Base-by-base conservation (phyloP, 2,797 vertebrate species). In the Euphonia xanthogaster region DNA sequence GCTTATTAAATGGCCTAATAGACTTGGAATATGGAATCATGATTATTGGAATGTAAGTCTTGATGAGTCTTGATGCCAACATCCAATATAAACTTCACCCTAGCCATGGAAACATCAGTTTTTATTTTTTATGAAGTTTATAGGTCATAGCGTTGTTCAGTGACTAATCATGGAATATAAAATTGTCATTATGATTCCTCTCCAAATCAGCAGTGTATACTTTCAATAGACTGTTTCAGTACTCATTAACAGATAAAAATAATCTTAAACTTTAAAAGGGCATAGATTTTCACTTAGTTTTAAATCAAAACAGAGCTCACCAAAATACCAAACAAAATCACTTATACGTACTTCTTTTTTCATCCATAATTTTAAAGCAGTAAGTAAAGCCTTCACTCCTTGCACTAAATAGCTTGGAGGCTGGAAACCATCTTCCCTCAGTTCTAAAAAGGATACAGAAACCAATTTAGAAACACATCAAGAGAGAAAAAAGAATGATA, bases 341-440 rank as follows among this genome's bases (percentile, higher is more conserved):
- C 87, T 97, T 73, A 50, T 84, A 97, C 98, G 97, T 97, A 99
- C 99, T 98, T 99, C 99, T 98, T 99, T 98, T 96, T 99, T 99
- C 97, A 99, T 98, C 99, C 99, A 99, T 85, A 98, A 98, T 96
- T 98, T 99, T 97, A 99, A 98, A 97, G 99, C 99, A 88, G 98
- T 95, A 93, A 99, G 99, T 98, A 99, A 98, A 97, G 99, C 99
- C 98, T 99, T 99, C 87, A 99, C 99, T 97, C 99, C 99, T 88
- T 99, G 99, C 60, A 99, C 98, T 53, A 99, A 98, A 97, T 99
- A 99, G 88, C 98, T 97, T 58, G 98, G 98, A 70, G 99, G 99
- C 67, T 98, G 98, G 97, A 98, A 99, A 97, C 97, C 98, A 95
- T 99, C 99, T 98, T 99, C 99, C 95, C 98, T 98, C 65, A 99